A percentile compares a stretch with the other conserved stretches of the same genome.
Conservation (phyloP, 2,797 vertebrate species). For the Hippopotamyrus pictus region DNA sequence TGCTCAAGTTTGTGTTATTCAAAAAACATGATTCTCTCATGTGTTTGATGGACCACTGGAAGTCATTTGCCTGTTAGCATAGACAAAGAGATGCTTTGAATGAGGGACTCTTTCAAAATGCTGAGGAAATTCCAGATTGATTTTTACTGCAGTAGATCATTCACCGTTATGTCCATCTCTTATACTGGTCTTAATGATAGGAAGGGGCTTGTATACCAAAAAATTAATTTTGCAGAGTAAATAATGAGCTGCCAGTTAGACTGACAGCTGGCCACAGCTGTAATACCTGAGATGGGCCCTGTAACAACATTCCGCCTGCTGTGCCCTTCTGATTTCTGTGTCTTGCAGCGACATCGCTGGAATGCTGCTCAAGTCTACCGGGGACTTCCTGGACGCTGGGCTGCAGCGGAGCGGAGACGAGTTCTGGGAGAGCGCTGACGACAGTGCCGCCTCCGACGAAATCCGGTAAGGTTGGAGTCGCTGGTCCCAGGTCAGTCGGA, state of each 20-base stretch:
- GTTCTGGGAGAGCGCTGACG: slow-evolving; percentile 86
- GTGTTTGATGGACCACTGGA: neutral
- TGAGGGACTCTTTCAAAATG: neutral
- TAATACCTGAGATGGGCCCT: neutral
- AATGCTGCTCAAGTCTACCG: slow-evolving; percentile 93
- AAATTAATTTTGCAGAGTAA: neutral
- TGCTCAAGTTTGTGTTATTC: neutral
- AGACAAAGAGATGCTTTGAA: neutral
- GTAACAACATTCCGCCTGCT: neutral
- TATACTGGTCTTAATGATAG: neutral
- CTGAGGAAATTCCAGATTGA: neutral
- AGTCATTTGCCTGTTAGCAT: neutral
- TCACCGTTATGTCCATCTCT: neutral
- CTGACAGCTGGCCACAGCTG: neutral
- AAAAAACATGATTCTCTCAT: neutral
- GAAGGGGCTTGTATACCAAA: neutral
- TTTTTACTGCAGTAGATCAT: neutral
- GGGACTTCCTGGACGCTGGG: slow-evolving; percentile 85
- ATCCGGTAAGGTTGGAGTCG: slow-evolving; percentile 68
- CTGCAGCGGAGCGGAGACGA: slow-evolving; percentile 84
- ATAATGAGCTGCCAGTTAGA: neutral
- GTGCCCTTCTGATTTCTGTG: neutral
- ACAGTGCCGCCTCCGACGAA: slow-evolving; percentile 86
- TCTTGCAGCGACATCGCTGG: slow-evolving; percentile 86
- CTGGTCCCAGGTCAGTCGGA: neutral